These are phyloP conservation scores for Erebia palarica DNA, from an alignment of 2,888 invertebrate species.

Conservation along the genomic window DNA sequence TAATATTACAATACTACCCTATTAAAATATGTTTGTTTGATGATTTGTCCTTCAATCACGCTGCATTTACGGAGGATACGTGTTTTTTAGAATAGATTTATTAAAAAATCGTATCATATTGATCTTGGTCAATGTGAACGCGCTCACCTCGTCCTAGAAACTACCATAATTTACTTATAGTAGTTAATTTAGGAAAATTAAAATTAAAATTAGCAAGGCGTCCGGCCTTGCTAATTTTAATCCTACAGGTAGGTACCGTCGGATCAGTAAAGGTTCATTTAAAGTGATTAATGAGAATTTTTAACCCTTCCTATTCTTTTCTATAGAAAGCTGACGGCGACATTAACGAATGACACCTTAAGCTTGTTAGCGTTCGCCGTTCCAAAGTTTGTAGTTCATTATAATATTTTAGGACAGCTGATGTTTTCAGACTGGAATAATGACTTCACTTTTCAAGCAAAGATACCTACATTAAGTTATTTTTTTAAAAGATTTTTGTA, in stretches of 20 bases:
- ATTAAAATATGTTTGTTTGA: too few relatives aligned
- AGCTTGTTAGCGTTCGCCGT: slow-evolving; percentile 47
- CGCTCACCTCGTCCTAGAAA: too few relatives aligned
- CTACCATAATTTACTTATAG: too few relatives aligned
- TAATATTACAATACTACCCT: too few relatives aligned
- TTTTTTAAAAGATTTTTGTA: too few relatives aligned
- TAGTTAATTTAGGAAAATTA: not conserved
- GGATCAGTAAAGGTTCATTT: not conserved
- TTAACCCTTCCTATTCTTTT: slow-evolving; percentile 41
- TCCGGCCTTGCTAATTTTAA: too few relatives aligned
- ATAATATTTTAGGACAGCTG: slow-evolving; percentile 32
- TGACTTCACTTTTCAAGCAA: not conserved
- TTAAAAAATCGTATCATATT: too few relatives aligned
- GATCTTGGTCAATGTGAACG: too few relatives aligned
- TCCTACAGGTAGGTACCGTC: not conserved
- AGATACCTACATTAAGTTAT: too few relatives aligned
- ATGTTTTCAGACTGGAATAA: slow-evolving; percentile 2
- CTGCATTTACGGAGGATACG: too few relatives aligned
- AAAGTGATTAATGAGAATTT: slow-evolving; percentile 42
- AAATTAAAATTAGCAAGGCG: not conserved
- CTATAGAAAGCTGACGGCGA: slow-evolving; percentile 43
- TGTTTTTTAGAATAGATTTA: too few relatives aligned
- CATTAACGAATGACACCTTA: slow-evolving; percentile 46
- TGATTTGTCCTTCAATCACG: too few relatives aligned
- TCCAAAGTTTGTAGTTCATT: slow-evolving; percentile 42